A percentile compares a stretch with the other conserved stretches of the same genome.
phyloP scores from a whole-genome alignment of 1,140 invertebrate species.

The Drosophila aff. region DNA sequence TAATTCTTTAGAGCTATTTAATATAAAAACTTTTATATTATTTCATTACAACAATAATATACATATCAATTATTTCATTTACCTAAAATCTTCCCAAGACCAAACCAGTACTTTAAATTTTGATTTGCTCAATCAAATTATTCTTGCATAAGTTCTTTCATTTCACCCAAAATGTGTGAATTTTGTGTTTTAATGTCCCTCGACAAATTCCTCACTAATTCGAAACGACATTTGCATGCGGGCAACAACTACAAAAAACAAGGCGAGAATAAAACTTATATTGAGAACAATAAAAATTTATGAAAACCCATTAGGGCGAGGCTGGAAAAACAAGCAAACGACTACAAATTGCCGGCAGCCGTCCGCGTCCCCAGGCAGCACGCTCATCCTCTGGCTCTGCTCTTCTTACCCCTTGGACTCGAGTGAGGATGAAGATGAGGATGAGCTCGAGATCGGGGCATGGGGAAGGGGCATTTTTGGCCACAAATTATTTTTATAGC shows the following conservation, averaged over 20 bases:
- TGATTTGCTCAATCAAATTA: background rate
- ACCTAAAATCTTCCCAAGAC: background rate
- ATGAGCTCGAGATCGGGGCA: constrained; percentile 19
- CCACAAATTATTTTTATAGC: constrained; percentile 85
- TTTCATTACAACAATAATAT: too few species aligned
- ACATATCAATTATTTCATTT: background rate
- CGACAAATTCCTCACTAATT: constrained; percentile 55
- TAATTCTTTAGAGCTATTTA: background rate
- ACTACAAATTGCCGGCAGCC: constrained; percentile 78
- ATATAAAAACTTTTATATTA: too few species aligned
- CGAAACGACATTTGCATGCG: constrained; percentile 65
- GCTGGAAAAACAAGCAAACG: constrained; percentile 75
- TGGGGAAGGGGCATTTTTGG: constrained; percentile 45
- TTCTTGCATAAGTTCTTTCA: background rate
- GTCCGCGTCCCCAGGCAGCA: constrained; percentile 31
- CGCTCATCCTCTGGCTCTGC: constrained; percentile 3
- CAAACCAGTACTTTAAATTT: background rate
- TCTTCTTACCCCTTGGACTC: constrained; percentile 45
- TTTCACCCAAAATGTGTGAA: constrained; percentile 12
- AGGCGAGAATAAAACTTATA: constrained; percentile 61
- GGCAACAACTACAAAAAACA: constrained; percentile 28
- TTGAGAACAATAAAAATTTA: constrained; percentile 82
- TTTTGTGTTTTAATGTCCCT: constrained; percentile 14
- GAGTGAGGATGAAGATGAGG: constrained; percentile 18
- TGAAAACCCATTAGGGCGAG: constrained; percentile 77